Evolutionary conservation across 2,797 vertebrate genomes (phyloP).

Genomic region (Acanthurus lineatus): DNA sequence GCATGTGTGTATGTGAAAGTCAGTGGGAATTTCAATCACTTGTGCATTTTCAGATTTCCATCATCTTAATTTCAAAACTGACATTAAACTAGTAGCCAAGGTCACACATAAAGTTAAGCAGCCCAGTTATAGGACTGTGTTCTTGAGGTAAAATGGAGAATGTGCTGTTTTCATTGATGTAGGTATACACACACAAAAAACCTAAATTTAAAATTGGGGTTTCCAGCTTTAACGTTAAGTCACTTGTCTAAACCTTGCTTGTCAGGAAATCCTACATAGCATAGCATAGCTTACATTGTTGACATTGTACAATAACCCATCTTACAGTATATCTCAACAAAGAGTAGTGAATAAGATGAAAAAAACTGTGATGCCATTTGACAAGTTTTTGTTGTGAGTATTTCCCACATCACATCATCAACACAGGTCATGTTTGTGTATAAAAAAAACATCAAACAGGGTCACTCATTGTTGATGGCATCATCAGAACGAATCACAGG

Average conservation of each 20-base stretch:
- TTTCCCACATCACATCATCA: neutral
- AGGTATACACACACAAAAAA: neutral
- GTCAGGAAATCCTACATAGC: neutral
- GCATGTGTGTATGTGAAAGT: neutral
- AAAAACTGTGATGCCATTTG: no score
- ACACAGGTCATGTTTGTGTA: neutral
- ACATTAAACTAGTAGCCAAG: neutral
- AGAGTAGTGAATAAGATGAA: neutral
- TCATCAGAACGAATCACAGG: neutral
- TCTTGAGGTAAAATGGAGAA: no score
- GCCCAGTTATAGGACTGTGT: neutral
- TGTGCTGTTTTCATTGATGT: neutral
- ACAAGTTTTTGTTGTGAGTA: no score
- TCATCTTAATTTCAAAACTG: neutral
- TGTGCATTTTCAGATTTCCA: slow-evolving; percentile 13
- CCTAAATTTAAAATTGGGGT: neutral
- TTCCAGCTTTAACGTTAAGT: neutral
- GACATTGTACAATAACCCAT: neutral
- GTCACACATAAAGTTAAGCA: neutral
- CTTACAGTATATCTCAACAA: neutral
- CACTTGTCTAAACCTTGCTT: neutral
- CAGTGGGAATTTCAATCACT: neutral
- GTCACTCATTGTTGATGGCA: neutral
- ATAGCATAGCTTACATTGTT: neutral
- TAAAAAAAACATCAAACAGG: slow-evolving; percentile 5